Conservation (phyloP, 1,140 invertebrate species). For the Drosophila bocqueti region DNA sequence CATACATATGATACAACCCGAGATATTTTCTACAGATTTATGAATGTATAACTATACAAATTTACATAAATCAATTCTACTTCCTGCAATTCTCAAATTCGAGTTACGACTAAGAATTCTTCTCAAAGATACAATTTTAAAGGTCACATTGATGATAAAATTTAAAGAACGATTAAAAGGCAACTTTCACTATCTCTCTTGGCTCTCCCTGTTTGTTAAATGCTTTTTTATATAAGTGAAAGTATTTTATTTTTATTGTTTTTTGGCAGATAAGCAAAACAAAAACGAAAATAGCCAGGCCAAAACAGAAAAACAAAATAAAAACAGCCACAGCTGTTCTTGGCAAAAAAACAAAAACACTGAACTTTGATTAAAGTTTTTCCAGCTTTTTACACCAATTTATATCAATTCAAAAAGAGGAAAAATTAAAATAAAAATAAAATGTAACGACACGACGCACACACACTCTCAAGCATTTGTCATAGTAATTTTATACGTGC, state of each 20-base stretch:
- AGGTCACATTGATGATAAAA: conserved; percentile 10
- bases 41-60: too few relatives aligned
- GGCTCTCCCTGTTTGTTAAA: not conserved
- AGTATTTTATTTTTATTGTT: conserved; percentile 29
- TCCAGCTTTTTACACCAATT: conserved; percentile 26
- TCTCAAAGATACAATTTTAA: not conserved
- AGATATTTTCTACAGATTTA: too few relatives aligned
- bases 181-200: conserved; percentile 37
- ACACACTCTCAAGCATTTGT: conserved; percentile 12
- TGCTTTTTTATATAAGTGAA: conserved; percentile 43
- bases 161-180: conserved; percentile 17
- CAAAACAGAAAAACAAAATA: conserved; percentile 48
- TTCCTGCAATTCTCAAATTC: not conserved
- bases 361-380: conserved; percentile 36
- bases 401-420: conserved; percentile 35
- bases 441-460: conserved; percentile 32
- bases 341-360: not conserved
- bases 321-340: conserved; percentile 37
- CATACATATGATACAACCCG: too few relatives aligned
- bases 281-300: conserved; percentile 34
- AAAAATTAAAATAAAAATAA: conserved; percentile 32
- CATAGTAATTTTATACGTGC: conserved; percentile 77
- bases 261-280: conserved; percentile 40
- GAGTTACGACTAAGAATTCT: not conserved
- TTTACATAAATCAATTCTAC: not conserved